Evolutionary conservation across 2,888 invertebrate genomes (phyloP).

Genomic region (Achlya flavicornis): DNA sequence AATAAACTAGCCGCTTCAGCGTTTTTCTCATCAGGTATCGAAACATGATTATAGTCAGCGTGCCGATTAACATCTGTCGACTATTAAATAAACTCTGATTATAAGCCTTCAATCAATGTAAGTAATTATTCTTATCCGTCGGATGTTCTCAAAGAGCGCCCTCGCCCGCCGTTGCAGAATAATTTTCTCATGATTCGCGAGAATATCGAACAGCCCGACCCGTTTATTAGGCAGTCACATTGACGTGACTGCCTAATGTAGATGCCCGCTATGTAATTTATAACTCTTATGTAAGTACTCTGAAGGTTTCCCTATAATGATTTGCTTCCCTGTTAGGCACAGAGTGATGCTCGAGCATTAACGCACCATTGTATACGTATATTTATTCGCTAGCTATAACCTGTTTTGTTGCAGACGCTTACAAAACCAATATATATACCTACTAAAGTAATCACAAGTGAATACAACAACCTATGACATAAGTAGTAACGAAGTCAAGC

Average conservation of each 20-base stretch:
- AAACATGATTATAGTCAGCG: slow-evolving; percentile 78
- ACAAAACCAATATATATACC: background rate
- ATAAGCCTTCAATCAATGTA: slow-evolving; percentile 83
- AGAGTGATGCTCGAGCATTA: background rate
- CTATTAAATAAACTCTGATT: slow-evolving; percentile 81
- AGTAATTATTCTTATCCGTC: slow-evolving; percentile 84
- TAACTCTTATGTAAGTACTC: slow-evolving; percentile 36
- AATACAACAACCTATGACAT: background rate
- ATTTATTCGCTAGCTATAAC: too few species aligned
- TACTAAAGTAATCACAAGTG: background rate
- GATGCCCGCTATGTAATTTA: slow-evolving; percentile 62
- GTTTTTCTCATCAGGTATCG: slow-evolving; percentile 79
- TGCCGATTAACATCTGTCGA: slow-evolving; percentile 83
- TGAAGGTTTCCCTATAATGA: slow-evolving; percentile 23
- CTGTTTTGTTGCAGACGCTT: too few species aligned
- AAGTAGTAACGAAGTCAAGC: background rate
- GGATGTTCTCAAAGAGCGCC: slow-evolving; percentile 77
- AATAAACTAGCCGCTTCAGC: slow-evolving; percentile 56
- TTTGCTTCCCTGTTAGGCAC: slow-evolving; percentile 6
- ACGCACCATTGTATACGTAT: background rate
- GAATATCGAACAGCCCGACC: slow-evolving; percentile 77
- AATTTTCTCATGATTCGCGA: slow-evolving; percentile 82
- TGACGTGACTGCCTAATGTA: slow-evolving; percentile 73
- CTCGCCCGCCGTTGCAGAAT: slow-evolving; percentile 65
- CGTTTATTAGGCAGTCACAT: slow-evolving; percentile 79